Evolutionary conservation across 2,797 vertebrate species (phyloP), one percentile per base, ranked within the genome.

Genomic region (Psittacula echo): DNA sequence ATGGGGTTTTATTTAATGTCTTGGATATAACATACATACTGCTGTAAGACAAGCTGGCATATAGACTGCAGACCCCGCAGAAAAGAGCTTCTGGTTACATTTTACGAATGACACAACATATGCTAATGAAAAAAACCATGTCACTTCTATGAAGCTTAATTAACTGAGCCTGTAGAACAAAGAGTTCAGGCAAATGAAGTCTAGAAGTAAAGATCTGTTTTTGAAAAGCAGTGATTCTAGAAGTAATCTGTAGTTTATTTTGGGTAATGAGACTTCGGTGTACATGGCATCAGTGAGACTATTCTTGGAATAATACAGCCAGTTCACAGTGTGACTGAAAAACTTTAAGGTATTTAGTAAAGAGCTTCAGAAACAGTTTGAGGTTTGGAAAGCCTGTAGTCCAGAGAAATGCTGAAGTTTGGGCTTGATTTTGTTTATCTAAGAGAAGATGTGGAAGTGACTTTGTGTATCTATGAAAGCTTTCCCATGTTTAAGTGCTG

Each of bases 201-300:
- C 29, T 39, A 53, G 41, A 75, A 77, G 70, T 27, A 72, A 73
- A 50, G 21, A 39, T 29, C 5, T 60, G 17, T 24, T 85, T 93
- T 30, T 65, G 65, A 77, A 65, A 92, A 87, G 13, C 29, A 30
- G 32, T n/a, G 51, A 53, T 93, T 80, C 53, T 77, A 85, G 67
- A 80, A 83, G 51, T 60, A 42, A 4, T 10, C 2, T n/a, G 7
- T n/a, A 37, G 37, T 92, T 94, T 74, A 45, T 76, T 81, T 93
- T 83, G 56, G 11, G 23, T 76, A 30, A 42, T 77, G 6, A 14
- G 11, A 15, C 44, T 65, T 88, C 30, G 7, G 4, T 66, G 6
- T 29, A n/a, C 44, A 15, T 9, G 61, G 44, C 18, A n/a, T 74
- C 41, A 62, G 30, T 15, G 54, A 47, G 29, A 17, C 32, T 5